Percentiles rank a stretch among this genome's conserved stretches.
These are phyloP conservation scores for Rhinoraja longicauda DNA, from an alignment of 2,797 vertebrate species.

Conservation along the genomic window DNA sequence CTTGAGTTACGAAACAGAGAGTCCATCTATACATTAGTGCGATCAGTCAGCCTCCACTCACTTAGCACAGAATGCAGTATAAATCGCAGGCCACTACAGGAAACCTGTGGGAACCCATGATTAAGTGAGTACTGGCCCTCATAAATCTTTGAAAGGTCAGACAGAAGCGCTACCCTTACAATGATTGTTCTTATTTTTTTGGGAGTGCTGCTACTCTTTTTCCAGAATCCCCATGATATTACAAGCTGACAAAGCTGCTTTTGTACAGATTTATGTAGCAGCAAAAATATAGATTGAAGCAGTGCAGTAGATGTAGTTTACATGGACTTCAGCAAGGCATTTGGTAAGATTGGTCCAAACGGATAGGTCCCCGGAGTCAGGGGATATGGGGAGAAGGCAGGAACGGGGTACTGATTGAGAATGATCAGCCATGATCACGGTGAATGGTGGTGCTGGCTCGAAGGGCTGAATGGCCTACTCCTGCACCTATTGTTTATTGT, in stretches of 20 bases:
- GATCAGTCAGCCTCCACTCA: neutral
- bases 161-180: neutral
- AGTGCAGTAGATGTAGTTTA: too few species aligned
- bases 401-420: too few species aligned
- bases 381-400: too few species aligned
- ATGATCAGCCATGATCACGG: too few species aligned
- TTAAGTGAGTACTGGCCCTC: neutral
- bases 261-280: neutral
- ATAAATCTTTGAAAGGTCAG: neutral
- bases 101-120: neutral
- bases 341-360: too few species aligned
- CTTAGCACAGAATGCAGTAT: neutral
- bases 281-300: neutral
- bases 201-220: neutral
- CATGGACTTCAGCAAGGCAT: too few species aligned
- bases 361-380: too few species aligned
- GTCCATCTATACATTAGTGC: neutral
- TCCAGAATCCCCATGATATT: neutral
- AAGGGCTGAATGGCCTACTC: too few species aligned
- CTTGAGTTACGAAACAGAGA: neutral
- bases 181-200: neutral
- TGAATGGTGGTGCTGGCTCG: too few species aligned
- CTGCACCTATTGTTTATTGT: too few species aligned
- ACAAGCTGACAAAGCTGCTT: neutral
- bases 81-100: neutral